Conservation (phyloP, 2,797 vertebrate genomes). For the Molothrus aeneus region DNA sequence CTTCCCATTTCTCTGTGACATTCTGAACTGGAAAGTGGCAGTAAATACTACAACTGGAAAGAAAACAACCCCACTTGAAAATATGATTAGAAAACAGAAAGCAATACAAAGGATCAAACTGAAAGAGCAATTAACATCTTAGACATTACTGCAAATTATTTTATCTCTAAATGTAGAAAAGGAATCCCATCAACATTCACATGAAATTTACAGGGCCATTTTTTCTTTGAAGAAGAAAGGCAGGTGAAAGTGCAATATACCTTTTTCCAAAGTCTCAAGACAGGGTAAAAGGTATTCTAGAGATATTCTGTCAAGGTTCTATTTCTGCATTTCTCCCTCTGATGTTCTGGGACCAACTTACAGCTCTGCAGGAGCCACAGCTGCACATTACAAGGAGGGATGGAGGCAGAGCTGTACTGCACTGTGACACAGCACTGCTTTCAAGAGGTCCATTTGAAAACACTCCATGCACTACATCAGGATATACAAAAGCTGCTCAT, state of each 20-base stretch:
- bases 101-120: neutral
- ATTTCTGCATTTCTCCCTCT: neutral
- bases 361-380: neutral
- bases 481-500: neutral
- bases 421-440: neutral
- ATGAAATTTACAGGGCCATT: neutral
- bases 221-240: neutral
- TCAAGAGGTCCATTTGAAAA: neutral
- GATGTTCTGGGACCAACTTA: neutral
- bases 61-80: neutral
- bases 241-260: neutral
- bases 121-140: neutral
- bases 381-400: rapidly evolving
- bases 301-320: neutral
- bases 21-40: neutral
- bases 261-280: neutral
- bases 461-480: neutral
- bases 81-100: neutral
- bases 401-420: neutral
- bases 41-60: neutral
- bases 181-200: neutral
- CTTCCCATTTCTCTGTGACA: neutral
- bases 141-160: neutral
- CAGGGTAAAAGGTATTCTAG: neutral
- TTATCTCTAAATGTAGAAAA: neutral